Evolutionary conservation across 2,797 vertebrate species (phyloP), one percentile per base, ranked within the genome.

Genomic region (Bradypodion pumilum): DNA sequence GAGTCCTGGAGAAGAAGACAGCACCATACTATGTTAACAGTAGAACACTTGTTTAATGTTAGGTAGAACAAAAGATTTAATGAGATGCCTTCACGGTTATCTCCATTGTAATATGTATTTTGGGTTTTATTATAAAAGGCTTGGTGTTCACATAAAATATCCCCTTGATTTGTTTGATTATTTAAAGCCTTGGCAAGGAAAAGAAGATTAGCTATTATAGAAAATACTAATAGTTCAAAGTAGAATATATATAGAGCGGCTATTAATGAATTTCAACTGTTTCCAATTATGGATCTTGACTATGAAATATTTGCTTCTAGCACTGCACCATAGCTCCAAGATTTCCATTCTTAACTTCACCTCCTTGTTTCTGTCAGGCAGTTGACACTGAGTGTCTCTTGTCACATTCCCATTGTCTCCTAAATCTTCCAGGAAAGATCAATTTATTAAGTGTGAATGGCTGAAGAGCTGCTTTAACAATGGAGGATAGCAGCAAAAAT

Each of bases 281-380:
- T 83, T 83, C 81, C 73, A 83, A 75, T 83, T 83, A 76, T 83
- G 35, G 32, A 16, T 15, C 32, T 27, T 56, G 62, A 46, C 62
- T 56, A 83, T 78, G 75, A 84, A 84, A 84, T 84, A 59, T 78
- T 84, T 73, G 44, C 82, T 78, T 40, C 69, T 76, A 79, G 32
- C 46, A 52, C 23, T 65, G 21, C 35, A 84, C 77, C 73, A 73
- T 79, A 79, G 35, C 35, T 35, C 15, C 59, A 74, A 16, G 59
- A 37, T 25, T 78, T 73, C 52, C 44, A 65, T 40, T n/a, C 16
- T 8, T 46, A 62, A 78, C 6, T 25, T 84, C 70, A 59, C n/a
- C 32, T 56, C 59, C 32, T 19, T 62, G 44, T 60, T 79, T 46
- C 77, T 78, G 60, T 44, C 62, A 73, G 83, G 32, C 69, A 35